Evolutionary conservation across 1,140 invertebrate species (phyloP).

Genomic region (Solenopsis fugax): DNA sequence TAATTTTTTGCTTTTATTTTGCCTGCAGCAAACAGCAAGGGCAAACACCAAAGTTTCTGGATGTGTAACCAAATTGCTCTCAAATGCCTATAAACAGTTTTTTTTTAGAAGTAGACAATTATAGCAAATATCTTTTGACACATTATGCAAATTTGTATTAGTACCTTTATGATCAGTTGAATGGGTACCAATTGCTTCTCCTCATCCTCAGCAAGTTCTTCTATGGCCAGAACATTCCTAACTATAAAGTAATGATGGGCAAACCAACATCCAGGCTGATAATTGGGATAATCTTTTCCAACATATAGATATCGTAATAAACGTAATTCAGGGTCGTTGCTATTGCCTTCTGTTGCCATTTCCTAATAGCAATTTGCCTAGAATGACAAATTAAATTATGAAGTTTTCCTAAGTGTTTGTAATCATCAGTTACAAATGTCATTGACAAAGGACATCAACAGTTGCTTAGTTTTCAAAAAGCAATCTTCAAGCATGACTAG

Average conservation of each 20-base stretch:
- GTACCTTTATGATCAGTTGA: constrained; percentile 86
- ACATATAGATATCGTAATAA: constrained; percentile 86
- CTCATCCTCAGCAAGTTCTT: constrained; percentile 81
- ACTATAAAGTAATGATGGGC: constrained; percentile 86
- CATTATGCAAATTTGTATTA: constrained; percentile 26
- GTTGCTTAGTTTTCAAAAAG: background rate
- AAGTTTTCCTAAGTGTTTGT: background rate
- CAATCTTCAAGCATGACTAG: background rate
- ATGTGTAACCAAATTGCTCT: constrained; percentile 86
- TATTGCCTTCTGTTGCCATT: constrained; percentile 61
- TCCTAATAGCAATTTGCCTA: constrained; percentile 26
- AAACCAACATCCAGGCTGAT: constrained; percentile 88
- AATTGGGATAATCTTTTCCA: constrained; percentile 87
- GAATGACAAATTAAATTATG: constrained; percentile 13
- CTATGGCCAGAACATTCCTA: constrained; percentile 84
- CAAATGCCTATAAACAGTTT: constrained; percentile 83
- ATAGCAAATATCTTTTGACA: constrained; percentile 61
- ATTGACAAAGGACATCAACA: background rate
- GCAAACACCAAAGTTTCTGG: constrained; percentile 88
- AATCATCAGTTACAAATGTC: background rate
- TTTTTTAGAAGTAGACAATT: constrained; percentile 15
- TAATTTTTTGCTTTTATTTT: constrained; percentile 83
- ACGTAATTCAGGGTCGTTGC: constrained; percentile 74
- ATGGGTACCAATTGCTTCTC: constrained; percentile 84
- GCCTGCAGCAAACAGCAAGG: constrained; percentile 87